These are phyloP conservation scores for Aplocera efformata DNA, from an alignment of 2,888 invertebrate species.

Conservation along the genomic window DNA sequence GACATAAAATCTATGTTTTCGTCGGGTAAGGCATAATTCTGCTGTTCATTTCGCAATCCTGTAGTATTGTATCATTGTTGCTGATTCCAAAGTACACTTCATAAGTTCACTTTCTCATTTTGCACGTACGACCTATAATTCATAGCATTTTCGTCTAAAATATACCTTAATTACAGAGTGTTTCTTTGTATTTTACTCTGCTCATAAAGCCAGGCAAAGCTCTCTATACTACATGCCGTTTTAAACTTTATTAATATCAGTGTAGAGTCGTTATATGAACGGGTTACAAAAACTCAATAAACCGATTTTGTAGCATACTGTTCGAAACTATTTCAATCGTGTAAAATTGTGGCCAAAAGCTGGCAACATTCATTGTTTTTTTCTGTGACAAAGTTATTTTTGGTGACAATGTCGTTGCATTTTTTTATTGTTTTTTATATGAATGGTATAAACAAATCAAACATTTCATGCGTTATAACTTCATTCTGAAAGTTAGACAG, in stretches of 20 bases:
- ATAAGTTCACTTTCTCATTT: conserved; percentile 4
- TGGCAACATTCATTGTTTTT: conserved; percentile 15
- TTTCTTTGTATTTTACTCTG: not conserved
- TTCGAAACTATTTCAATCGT: conserved; percentile 18
- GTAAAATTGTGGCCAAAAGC: conserved; percentile 17
- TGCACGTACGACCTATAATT: conserved; percentile 8
- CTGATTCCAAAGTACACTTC: conserved; percentile 1
- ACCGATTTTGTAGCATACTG: conserved; percentile 3
- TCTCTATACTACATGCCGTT: not conserved
- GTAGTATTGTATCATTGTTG: too few relatives aligned
- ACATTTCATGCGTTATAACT: too few relatives aligned
- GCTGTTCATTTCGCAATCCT: too few relatives aligned
- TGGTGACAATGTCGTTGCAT: not conserved
- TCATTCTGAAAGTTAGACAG: too few relatives aligned
- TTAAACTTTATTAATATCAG: conserved; percentile 4
- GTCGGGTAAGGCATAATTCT: too few relatives aligned
- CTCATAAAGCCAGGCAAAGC: conserved; percentile 7
- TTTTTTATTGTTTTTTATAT: not conserved
- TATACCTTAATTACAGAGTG: conserved; percentile 7
- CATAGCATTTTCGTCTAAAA: conserved; percentile 5
- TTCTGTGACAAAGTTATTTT: not conserved
- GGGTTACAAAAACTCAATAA: too few relatives aligned
- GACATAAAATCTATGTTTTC: too few relatives aligned
- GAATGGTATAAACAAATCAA: too few relatives aligned
- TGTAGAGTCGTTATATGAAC: not conserved